These are phyloP conservation scores for Ancistrus triradiatus DNA, from an alignment of 2,113 vertebrate species.

Conservation along the genomic window DNA sequence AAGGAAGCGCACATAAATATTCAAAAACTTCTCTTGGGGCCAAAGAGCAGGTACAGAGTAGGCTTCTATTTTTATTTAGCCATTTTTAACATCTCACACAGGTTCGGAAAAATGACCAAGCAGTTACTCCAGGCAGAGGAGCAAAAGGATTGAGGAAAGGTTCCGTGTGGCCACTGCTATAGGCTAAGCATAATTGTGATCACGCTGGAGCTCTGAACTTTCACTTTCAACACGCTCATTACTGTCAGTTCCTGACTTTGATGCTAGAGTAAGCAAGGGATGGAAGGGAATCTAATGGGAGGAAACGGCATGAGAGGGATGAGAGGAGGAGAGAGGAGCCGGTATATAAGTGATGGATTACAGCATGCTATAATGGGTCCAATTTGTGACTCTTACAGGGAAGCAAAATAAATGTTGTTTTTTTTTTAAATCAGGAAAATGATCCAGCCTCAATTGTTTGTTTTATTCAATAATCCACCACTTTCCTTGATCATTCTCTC, in stretches of 20 bases:
- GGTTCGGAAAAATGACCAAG: no score
- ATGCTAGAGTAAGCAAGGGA: conserved; percentile 69
- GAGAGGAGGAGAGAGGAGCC: conserved; percentile 32
- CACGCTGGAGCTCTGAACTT: conserved; percentile 82
- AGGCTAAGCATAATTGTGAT: conserved; percentile 90
- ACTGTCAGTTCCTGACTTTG: conserved; percentile 89
- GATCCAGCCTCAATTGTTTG: conserved; percentile 78
- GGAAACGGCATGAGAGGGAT: no score
- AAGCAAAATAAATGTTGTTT: conserved; percentile 83
- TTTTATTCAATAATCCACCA: conserved; percentile 46
- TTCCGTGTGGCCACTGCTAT: conserved; percentile 69
- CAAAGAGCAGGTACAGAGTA: no score
- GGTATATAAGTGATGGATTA: conserved; percentile 82
- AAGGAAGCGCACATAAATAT: no score
- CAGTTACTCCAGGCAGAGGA: no score
- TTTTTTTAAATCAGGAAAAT: conserved; percentile 85
- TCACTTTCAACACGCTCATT: conserved; percentile 90
- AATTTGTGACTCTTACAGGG: conserved; percentile 85
- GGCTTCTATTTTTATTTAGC: no score
- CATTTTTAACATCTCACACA: no score
- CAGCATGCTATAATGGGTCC: conserved; percentile 77
- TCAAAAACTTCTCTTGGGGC: no score
- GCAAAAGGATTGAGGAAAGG: conserved; percentile 17
- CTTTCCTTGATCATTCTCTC: conserved; percentile 28
- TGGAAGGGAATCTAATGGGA: not conserved